Percentiles rank a stretch among this genome's conserved stretches.
phyloP scores from a whole-genome alignment of 2,797 vertebrate genomes.

The Bucorvus abyssinicus region DNA sequence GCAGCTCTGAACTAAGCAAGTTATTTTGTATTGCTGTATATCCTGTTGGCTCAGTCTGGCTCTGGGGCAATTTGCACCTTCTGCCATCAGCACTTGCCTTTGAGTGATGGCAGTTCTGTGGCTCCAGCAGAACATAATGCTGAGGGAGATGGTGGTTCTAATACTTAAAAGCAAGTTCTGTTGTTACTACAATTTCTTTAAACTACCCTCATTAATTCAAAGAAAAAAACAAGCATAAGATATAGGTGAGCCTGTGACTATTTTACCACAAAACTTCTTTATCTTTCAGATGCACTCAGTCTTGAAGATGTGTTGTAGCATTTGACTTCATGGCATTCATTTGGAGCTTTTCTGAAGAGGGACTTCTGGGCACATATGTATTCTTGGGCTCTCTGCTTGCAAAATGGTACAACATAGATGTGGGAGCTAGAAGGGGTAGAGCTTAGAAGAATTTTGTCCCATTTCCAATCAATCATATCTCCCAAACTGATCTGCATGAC shows the following conservation, averaged over 20 bases:
- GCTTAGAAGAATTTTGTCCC: neutral
- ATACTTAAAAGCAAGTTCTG: neutral
- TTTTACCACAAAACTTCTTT: neutral
- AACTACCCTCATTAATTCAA: neutral
- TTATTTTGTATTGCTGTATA: fast-evolving
- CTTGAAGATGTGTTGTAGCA: neutral
- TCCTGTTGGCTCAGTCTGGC: neutral
- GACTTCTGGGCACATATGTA: neutral
- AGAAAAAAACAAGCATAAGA: neutral
- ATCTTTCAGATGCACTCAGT: neutral
- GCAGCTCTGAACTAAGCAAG: neutral
- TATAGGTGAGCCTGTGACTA: neutral
- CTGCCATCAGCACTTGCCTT: neutral
- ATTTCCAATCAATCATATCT: neutral
- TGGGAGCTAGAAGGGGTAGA: neutral
- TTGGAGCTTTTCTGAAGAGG: neutral
- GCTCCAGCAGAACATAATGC: neutral
- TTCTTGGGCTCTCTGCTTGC: neutral
- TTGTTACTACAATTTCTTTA: neutral
- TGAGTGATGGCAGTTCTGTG: neutral
- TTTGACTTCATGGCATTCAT: neutral
- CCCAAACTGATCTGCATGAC: neutral
- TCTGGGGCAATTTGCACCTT: neutral
- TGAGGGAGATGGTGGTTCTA: neutral
- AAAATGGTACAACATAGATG: neutral